Evolutionary conservation across 2,888 invertebrate genomes (phyloP).

Genomic region (Leptinotarsa tumamoca): DNA sequence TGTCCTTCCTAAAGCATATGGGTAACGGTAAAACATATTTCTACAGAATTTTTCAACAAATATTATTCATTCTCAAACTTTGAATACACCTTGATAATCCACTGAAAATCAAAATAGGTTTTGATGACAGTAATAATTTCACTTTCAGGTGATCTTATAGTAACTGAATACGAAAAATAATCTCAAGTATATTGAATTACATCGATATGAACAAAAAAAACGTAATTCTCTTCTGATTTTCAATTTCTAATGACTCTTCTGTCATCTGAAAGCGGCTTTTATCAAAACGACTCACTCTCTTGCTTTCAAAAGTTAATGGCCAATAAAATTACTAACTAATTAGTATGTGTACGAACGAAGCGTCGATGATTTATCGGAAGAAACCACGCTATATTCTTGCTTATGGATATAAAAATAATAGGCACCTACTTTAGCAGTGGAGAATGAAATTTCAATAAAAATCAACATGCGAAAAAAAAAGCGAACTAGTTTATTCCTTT

Average conservation of each 20-base stretch:
- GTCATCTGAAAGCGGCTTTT: constrained; percentile 18
- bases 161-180: background rate
- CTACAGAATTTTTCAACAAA: no score
- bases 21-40: no score
- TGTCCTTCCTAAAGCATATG: no score
- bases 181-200: background rate
- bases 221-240: background rate
- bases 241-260: background rate
- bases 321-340: constrained; percentile 17
- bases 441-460: background rate
- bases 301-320: constrained; percentile 21
- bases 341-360: constrained; percentile 3
- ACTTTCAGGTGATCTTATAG: background rate
- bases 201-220: background rate
- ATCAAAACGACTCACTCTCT: constrained; percentile 6
- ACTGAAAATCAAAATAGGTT: no score
- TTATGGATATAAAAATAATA: background rate
- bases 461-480: background rate
- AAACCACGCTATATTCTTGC: constrained; percentile 17
- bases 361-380: constrained; percentile 26
- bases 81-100: no score
- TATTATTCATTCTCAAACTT: no score
- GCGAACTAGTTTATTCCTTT: no score
- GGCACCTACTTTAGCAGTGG: background rate
- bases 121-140: no score